Evolutionary conservation across 2,888 invertebrate species (phyloP).

Genomic region (Caenorhabditis drosophilae): DNA sequence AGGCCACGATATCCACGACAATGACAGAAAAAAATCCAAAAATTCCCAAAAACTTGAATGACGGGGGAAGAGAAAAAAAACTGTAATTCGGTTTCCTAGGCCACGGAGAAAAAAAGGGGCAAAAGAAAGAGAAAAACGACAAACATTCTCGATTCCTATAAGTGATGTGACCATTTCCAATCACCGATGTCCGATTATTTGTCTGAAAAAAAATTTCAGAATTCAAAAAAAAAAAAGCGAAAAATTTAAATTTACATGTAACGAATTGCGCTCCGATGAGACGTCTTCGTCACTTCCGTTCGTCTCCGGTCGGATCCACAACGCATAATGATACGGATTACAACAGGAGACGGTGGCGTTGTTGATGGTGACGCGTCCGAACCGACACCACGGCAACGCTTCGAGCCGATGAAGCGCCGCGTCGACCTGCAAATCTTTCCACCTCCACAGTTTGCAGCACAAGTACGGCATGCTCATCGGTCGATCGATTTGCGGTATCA

Average conservation of each 20-base stretch:
- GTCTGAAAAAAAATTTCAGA: too few relatives aligned
- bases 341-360: slow-evolving; percentile 67
- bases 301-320: slow-evolving; percentile 65
- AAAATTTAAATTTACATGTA: too few relatives aligned
- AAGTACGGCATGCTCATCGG: slow-evolving; percentile 68
- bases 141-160: slow-evolving; percentile 36
- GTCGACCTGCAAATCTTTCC: slow-evolving; percentile 67
- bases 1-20: too few relatives aligned
- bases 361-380: slow-evolving; percentile 67
- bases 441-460: slow-evolving; percentile 68
- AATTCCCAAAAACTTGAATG: too few relatives aligned
- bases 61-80: too few relatives aligned
- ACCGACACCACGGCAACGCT: slow-evolving; percentile 68
- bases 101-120: not conserved
- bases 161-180: slow-evolving; percentile 42
- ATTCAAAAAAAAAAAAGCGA: too few relatives aligned
- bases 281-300: slow-evolving; percentile 45
- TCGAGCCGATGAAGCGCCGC: slow-evolving; percentile 66
- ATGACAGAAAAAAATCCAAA: too few relatives aligned
- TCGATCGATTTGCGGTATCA: slow-evolving; percentile 67
- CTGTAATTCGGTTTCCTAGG: too few relatives aligned
- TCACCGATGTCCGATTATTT: slow-evolving; percentile 25
- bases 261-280: slow-evolving; percentile 9
- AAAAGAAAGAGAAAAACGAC: slow-evolving; percentile 2
- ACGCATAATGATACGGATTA: slow-evolving; percentile 67